Evolutionary conservation across 2,113 vertebrate genomes (phyloP).

Genomic region (Dissostichus mawsoni): DNA sequence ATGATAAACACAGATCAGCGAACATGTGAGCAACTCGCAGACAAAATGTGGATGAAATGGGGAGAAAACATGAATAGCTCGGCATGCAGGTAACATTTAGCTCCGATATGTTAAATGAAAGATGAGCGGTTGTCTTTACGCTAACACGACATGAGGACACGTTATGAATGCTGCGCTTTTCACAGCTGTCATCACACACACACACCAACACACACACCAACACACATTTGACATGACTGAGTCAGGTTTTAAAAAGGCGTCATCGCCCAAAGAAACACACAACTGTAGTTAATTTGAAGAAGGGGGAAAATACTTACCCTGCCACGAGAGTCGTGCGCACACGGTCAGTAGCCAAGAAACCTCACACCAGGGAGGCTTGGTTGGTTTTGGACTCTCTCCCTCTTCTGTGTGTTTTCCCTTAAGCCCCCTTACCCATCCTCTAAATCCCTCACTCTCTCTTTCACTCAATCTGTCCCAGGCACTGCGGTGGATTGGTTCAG

Average conservation of each 20-base stretch:
- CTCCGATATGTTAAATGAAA: slow-evolving; percentile 1
- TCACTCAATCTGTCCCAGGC: slow-evolving; percentile 74
- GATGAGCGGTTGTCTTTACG: slow-evolving; percentile 43
- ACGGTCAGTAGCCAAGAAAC: slow-evolving; percentile 72
- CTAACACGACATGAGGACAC: slow-evolving; percentile 42
- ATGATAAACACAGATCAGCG: slow-evolving; percentile 63
- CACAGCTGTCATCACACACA: slow-evolving; percentile 26
- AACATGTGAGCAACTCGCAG: slow-evolving; percentile 48
- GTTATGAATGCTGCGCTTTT: slow-evolving; percentile 44
- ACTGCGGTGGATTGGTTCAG: slow-evolving; percentile 79
- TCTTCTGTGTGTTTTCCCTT: slow-evolving; percentile 51
- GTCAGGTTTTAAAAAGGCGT: slow-evolving; percentile 26
- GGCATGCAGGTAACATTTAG: slow-evolving; percentile 6
- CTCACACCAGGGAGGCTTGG: slow-evolving; percentile 70
- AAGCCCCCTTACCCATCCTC: slow-evolving; percentile 73
- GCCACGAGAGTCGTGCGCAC: slow-evolving; percentile 76
- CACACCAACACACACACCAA: slow-evolving; percentile 2
- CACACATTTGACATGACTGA: slow-evolving; percentile 14
- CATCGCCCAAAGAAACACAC: slow-evolving; percentile 29
- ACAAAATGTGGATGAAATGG: neutral
- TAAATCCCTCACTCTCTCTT: slow-evolving; percentile 73
- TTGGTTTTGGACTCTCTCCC: slow-evolving; percentile 49
- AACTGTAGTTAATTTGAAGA: slow-evolving; percentile 29
- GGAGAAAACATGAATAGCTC: slow-evolving; percentile 4
- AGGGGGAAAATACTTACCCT: slow-evolving; percentile 71